phyloP scores from a whole-genome alignment of 2,797 vertebrate genomes.

The Sebastes trivittatus region DNA sequence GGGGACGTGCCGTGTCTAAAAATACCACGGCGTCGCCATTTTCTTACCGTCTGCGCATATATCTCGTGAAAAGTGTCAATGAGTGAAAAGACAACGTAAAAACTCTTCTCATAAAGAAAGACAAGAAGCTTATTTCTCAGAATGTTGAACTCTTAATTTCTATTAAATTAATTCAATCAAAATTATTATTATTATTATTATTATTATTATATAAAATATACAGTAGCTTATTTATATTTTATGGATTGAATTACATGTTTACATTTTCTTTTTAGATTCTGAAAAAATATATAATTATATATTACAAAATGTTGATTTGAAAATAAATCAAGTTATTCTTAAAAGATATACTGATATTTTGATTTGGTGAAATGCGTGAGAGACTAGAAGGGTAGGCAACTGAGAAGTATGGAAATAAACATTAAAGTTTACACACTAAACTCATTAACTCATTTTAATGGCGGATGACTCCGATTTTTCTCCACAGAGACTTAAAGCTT shows the following conservation, averaged over 20 bases:
- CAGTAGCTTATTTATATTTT: too few species aligned
- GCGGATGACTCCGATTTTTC: neutral
- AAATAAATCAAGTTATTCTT: neutral
- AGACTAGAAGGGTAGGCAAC: neutral
- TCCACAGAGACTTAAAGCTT: neutral
- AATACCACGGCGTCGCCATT: neutral
- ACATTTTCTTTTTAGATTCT: too few species aligned
- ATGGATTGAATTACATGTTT: too few species aligned
- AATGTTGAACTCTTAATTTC: neutral
- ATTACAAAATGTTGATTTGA: neutral
- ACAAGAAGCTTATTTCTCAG: neutral
- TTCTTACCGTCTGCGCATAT: neutral
- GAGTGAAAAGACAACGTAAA: too few species aligned
- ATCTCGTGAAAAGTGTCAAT: too few species aligned
- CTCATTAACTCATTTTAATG: neutral
- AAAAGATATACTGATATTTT: neutral
- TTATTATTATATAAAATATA: too few species aligned
- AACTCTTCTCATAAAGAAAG: neutral
- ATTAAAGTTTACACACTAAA: neutral
- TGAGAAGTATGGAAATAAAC: too few species aligned
- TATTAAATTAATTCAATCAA: too few species aligned
- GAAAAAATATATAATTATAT: too few species aligned
- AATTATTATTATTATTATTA: too few species aligned
- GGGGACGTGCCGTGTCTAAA: neutral
- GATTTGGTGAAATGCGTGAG: neutral